Conservation (phyloP, 2,113 vertebrate genomes). For the Microtus oregoni region DNA sequence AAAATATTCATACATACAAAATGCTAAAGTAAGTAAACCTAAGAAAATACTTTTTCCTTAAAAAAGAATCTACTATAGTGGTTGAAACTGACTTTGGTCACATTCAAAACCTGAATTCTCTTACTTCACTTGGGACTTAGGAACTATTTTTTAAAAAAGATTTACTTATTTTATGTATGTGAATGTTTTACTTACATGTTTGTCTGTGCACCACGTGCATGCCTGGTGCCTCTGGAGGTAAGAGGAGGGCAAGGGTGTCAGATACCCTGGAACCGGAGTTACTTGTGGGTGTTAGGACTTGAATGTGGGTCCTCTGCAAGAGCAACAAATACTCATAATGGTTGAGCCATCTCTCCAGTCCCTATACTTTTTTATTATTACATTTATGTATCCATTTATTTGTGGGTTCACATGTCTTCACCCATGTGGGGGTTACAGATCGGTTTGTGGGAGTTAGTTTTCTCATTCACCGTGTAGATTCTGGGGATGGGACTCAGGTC, state of each 20-base stretch:
- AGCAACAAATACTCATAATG: neutral
- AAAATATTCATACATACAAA: neutral
- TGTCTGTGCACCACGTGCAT: neutral
- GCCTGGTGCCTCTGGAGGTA: neutral
- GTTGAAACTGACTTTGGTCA: constrained; percentile 44
- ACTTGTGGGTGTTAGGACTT: neutral
- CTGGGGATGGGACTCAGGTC: neutral
- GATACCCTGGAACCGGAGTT: neutral
- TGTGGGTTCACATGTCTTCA: neutral
- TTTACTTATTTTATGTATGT: neutral
- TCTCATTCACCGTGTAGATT: neutral
- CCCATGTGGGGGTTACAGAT: neutral
- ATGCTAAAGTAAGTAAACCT: neutral
- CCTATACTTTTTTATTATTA: neutral
- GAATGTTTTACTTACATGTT: neutral
- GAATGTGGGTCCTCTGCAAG: neutral
- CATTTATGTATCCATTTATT: neutral
- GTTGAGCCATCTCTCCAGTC: neutral
- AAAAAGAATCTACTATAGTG: neutral
- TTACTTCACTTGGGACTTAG: constrained; percentile 17
- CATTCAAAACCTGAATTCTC: constrained; percentile 25
- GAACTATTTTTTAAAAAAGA: neutral
- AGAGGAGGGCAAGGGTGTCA: neutral
- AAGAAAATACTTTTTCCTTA: neutral
- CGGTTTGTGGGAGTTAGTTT: neutral